Conservation (phyloP, 2,888 invertebrate species). For the Hetaerina titia region DNA sequence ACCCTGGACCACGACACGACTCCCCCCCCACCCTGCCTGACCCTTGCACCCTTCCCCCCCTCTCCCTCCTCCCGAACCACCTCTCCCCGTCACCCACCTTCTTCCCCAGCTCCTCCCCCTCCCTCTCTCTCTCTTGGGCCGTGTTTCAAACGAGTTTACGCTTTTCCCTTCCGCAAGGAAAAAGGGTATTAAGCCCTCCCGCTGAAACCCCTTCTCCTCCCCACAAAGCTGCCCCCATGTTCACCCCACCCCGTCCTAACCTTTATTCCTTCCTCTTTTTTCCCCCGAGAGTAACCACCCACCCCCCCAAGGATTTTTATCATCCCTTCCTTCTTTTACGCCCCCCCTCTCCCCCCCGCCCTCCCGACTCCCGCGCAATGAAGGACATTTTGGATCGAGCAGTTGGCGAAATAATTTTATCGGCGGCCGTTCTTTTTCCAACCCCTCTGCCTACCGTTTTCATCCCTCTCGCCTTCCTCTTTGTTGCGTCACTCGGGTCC, state of each 20-base stretch:
- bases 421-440: neutral
- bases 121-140: conserved; percentile 3
- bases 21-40: conserved; percentile 29
- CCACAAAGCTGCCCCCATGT: conserved; percentile 25
- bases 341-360: neutral
- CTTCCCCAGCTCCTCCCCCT: conserved; percentile 34
- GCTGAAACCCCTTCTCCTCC: neutral
- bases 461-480: neutral
- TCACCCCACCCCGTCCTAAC: conserved; percentile 64
- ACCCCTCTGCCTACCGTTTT: neutral
- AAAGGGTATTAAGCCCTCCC: neutral
- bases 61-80: conserved; percentile 68
- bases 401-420: neutral
- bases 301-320: neutral
- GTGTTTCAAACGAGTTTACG: neutral
- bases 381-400: neutral
- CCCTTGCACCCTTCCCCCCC: conserved; percentile 30
- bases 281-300: neutral
- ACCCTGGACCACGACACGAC: neutral
- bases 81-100: conserved; percentile 52
- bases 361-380: neutral
- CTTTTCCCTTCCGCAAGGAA: neutral
- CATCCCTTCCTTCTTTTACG: neutral
- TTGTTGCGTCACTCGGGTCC: neutral
- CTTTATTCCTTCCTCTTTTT: conserved; percentile 62